Base-by-base conservation (phyloP, 2,113 vertebrate genomes). In the Crypturellus undulatus region DNA sequence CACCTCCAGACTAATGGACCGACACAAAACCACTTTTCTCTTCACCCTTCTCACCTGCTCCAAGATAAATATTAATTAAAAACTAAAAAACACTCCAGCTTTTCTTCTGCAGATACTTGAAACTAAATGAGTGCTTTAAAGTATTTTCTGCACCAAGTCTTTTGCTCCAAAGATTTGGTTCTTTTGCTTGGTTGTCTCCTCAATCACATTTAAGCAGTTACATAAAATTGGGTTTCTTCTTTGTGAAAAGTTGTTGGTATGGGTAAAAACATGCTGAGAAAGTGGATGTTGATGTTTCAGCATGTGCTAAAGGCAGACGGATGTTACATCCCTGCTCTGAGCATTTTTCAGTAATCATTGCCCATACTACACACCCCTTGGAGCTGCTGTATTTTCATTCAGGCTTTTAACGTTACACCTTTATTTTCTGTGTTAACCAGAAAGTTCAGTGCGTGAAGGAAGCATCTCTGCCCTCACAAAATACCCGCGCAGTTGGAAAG, bases 11-110 rank as follows among this genome's bases (percentile, higher is more conserved):
- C 81, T 69, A 94, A 89, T 82, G 89, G 79, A 93, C 6, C 38
- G 2, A 67, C 38, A 81, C 64, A 70, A 79, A 72, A 89, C 82
- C 81, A 7, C 60, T 85, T 82, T 87, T 47, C 79, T 51, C 60
- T 94, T 28, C 92, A 93, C 90, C 80, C 84, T 90, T 3, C 87
- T 96, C 89, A 95, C 89, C 86, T 84, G 34, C 87, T 90, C 87
- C 72, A 36, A 32, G 64, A 85, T 30, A 93, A 96, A 91, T 92
- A 80, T 82, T 78, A 73, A 91, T 52, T 68, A 65, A n/a, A 43
- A 56, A 63, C 43, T 11, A 38, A 28, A 67, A 92, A 92, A 77
- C 56, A 73, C 85, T 92, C 85, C 40, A 70, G 43, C 14, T 45
- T 38, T 59, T 88, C 59, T 86, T 80, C 87, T 84, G 76, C 86